A percentile compares a stretch with the other conserved stretches of the same genome.
phyloP scores from a whole-genome alignment of 2,797 vertebrate species.

The Antrozous pallidus region DNA sequence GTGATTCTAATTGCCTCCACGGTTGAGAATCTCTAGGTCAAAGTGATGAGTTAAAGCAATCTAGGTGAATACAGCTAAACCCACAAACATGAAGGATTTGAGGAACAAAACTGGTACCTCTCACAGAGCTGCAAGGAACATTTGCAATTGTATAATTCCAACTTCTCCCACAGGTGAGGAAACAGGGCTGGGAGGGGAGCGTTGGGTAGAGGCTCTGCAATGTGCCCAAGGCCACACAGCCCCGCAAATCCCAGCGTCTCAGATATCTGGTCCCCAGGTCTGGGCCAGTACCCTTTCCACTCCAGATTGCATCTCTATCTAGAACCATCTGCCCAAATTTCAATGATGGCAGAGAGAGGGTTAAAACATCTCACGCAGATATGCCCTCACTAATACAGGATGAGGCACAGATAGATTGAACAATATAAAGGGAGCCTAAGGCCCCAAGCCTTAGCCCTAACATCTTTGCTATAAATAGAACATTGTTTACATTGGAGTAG shows the following conservation, averaged over 20 bases:
- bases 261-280: neutral
- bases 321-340: neutral
- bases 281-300: neutral
- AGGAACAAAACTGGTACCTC: neutral
- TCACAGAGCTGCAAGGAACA: neutral
- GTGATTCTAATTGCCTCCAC: neutral
- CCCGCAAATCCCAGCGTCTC: neutral
- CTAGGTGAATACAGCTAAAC: neutral
- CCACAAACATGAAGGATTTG: neutral
- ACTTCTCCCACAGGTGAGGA: neutral
- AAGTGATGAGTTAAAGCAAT: neutral
- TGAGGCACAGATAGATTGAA: constrained; percentile 12
- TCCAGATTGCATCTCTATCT: neutral
- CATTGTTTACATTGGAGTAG: neutral
- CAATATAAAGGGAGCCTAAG: constrained; percentile 29
- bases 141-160: neutral
- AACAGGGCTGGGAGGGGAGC: neutral
- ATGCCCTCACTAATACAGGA: neutral
- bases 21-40: neutral
- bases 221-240: neutral
- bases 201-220: neutral
- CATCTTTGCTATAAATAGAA: constrained; percentile 15
- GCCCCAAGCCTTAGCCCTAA: constrained; percentile 27
- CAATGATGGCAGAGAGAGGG: neutral
- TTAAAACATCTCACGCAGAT: neutral